Evolutionary conservation across 1,140 invertebrate species (phyloP), one percentile per base, ranked within the genome.

Genomic region (Pogonognathellus flavescens): DNA sequence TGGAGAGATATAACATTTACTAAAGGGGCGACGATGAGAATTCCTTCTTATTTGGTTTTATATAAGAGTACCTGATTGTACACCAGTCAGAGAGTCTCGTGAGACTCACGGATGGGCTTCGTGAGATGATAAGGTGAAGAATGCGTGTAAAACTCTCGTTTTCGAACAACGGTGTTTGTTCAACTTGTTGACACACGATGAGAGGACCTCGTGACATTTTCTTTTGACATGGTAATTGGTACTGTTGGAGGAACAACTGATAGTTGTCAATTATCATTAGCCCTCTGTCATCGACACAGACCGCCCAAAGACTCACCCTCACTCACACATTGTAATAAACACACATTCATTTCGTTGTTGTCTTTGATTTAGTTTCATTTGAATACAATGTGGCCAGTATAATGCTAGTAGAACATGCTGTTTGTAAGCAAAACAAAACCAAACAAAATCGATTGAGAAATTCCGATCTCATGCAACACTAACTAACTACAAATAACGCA

Each of bases 191-290:
- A 76, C 70, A 49, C 13, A 76, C 31, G 25, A 41, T 1, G 41
- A 49, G 70, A 76, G 70, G 41, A 76, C 70, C 25, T 76, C 41
- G 70, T 76, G 70, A 76, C 70, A 76, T 25, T 31, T 50, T n/a
- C 11, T 76, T 76, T 76, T 76, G 70, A 76, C 70, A 50, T 76
- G 70, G 52, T 18, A 57, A 57, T 82, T 82, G 25, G 76, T 80
- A 80, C 76, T 53, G 25, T 52, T 80, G n/a, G 4, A 82, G 31
- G 52, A 76, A 76, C 70, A 76, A 76, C 31, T 76, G 70, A 76
- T 76, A 76, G 70, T 76, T 86, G 85, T 86, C 85, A 86, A 86
- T 86, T 86, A 86, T 72, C 59, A 86, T 86, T 70, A 83, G 60
- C 66, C 22, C 81, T 57, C 62, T 83, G 85, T 86, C 80, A 83